Evolutionary conservation across 2,113 vertebrate species (phyloP).

Genomic region (Heliornis fulica): DNA sequence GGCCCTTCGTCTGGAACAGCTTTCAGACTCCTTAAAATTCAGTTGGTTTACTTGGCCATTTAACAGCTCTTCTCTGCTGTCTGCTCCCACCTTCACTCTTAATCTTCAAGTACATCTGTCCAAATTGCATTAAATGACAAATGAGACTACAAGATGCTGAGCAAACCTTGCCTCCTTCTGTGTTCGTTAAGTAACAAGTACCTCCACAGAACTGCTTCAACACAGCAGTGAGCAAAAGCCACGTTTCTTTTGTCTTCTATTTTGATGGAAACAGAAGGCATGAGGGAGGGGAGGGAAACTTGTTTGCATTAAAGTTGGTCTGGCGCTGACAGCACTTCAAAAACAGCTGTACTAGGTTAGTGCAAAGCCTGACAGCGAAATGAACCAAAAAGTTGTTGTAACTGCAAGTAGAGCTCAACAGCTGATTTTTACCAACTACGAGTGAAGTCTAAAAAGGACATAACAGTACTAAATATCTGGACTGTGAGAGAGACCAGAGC

Average conservation of each 20-base stretch:
- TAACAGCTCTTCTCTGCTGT: constrained; percentile 1
- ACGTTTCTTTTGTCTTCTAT: background rate
- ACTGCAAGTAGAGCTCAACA: background rate
- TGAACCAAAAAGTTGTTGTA: background rate
- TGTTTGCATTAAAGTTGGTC: background rate
- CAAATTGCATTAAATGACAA: constrained; percentile 33
- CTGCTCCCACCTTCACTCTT: constrained; percentile 9
- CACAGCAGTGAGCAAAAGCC: background rate
- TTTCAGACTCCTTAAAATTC: constrained; percentile 17
- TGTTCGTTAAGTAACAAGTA: background rate
- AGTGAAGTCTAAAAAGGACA: background rate
- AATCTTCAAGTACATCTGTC: constrained; percentile 29
- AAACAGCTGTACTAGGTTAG: background rate
- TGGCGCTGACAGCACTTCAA: background rate
- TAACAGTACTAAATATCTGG: background rate
- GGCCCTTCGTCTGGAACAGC: background rate
- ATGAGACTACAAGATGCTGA: background rate
- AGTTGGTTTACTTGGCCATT: constrained; percentile 23
- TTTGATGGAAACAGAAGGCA: constrained; percentile 23
- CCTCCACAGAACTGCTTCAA: background rate
- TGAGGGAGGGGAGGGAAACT: background rate
- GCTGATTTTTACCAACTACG: background rate
- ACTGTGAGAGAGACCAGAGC: background rate
- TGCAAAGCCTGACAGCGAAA: background rate
- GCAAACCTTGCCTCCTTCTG: background rate